Percentiles rank a stretch among this genome's conserved stretches.
phyloP scores from a whole-genome alignment of 2,797 vertebrate species.

The Stomatorhinus walkeri region DNA sequence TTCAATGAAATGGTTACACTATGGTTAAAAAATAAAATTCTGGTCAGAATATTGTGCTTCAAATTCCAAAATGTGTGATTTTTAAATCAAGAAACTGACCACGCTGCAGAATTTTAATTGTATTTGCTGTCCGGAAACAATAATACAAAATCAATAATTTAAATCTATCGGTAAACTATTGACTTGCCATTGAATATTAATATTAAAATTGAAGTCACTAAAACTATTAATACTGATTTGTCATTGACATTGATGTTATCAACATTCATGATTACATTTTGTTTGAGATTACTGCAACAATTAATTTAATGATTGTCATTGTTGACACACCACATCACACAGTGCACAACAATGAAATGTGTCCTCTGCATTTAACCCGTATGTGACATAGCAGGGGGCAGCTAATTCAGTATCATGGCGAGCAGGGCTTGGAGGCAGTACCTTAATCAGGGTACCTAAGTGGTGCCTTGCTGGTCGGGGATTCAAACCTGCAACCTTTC shows the following conservation, averaged over 20 bases:
- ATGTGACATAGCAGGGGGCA: too few relatives aligned
- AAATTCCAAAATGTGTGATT: not conserved
- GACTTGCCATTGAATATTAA: not conserved
- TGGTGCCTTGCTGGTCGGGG: too few relatives aligned
- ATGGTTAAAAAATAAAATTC: not conserved
- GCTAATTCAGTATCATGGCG: too few relatives aligned
- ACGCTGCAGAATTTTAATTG: not conserved
- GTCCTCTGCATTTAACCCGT: too few relatives aligned
- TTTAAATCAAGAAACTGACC: not conserved
- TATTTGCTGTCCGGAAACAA: not conserved
- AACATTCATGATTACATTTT: not conserved
- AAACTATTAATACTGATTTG: not conserved
- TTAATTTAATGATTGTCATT: too few relatives aligned
- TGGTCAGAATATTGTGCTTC: not conserved
- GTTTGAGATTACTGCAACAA: not conserved
- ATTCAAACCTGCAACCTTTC: too few relatives aligned
- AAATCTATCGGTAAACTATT: not conserved
- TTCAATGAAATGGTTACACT: not conserved
- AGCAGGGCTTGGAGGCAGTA: too few relatives aligned
- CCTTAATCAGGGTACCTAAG: too few relatives aligned
- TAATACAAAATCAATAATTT: too few relatives aligned
- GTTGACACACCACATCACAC: too few relatives aligned
- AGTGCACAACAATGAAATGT: too few relatives aligned
- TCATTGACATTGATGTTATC: not conserved
- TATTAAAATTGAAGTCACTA: not conserved